Percentiles rank a stretch among this genome's conserved stretches.
These are phyloP conservation scores for Vireo griseus DNA, from an alignment of 2,797 vertebrate species.

Conservation along the genomic window DNA sequence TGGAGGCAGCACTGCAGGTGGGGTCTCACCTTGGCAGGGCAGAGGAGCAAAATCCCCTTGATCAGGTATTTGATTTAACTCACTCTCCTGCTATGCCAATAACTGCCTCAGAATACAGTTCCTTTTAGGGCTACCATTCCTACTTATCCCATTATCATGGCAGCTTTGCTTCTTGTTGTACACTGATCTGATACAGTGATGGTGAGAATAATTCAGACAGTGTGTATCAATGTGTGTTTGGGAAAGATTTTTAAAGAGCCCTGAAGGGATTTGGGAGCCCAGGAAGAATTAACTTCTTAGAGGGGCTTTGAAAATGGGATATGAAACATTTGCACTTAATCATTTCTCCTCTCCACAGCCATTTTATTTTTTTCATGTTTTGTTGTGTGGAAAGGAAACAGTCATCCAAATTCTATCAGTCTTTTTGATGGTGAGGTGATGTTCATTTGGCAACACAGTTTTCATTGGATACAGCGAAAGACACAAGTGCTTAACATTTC, in stretches of 20 bases:
- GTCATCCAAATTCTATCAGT: not conserved
- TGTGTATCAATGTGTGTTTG: not conserved
- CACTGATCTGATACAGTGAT: not conserved
- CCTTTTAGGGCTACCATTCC: not conserved
- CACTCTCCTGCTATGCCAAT: not conserved
- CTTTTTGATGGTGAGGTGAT: not conserved
- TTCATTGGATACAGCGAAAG: not conserved
- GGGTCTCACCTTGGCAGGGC: not conserved
- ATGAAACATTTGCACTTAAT: not conserved
- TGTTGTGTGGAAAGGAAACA: not conserved
- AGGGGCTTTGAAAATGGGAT: slow-evolving; percentile 1
- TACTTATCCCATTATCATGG: not conserved
- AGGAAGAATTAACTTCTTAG: not conserved
- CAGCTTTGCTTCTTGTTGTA: not conserved
- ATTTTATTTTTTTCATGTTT: not conserved
- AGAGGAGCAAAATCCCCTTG: not conserved
- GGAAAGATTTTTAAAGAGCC: not conserved
- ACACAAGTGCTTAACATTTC: not conserved
- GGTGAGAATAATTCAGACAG: rapidly evolving
- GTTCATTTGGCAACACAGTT: not conserved
- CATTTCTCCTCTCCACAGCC: not conserved
- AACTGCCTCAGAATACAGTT: not conserved
- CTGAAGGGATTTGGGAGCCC: not conserved
- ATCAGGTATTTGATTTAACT: not conserved
- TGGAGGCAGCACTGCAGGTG: not conserved